Evolutionary conservation across 2,797 vertebrate species (phyloP).

Genomic region (Ctenosaura bakeri): DNA sequence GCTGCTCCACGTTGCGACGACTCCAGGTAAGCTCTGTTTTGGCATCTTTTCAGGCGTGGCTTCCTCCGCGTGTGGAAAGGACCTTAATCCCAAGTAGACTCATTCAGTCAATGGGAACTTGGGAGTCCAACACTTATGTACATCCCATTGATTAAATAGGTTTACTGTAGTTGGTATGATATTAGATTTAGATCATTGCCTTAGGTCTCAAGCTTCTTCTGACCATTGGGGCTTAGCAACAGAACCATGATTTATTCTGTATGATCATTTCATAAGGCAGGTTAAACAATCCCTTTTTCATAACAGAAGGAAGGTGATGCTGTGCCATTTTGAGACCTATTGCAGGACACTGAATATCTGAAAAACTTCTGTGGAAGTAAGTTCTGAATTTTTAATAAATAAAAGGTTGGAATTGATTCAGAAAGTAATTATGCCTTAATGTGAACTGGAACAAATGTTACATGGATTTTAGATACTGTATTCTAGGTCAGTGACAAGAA

Average conservation of each 20-base stretch:
- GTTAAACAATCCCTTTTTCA: no score
- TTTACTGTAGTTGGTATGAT: no score
- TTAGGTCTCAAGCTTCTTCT: not conserved
- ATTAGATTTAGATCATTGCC: no score
- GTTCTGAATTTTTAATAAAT: conserved; percentile 42
- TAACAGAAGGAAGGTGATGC: accelerated
- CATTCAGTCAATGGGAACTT: no score
- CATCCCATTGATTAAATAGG: no score
- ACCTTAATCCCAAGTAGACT: no score
- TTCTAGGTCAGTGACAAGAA: conserved; percentile 54
- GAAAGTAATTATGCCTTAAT: conserved; percentile 68
- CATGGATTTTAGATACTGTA: conserved; percentile 52
- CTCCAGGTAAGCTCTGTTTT: no score
- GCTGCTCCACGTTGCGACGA: no score
- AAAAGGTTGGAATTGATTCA: conserved; percentile 49
- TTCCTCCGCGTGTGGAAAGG: no score
- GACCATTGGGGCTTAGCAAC: conserved; percentile 12
- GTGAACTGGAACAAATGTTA: conserved; percentile 64
- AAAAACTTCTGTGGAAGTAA: conserved; percentile 44
- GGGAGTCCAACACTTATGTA: no score
- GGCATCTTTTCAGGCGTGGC: no score
- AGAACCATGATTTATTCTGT: accelerated
- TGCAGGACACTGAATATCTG: accelerated
- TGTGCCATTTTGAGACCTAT: conserved; percentile 14
- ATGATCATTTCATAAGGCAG: accelerated